These are phyloP conservation scores for Meloidogyne chitwoodi DNA, from an alignment of 1,140 invertebrate genomes.

Conservation along the genomic window DNA sequence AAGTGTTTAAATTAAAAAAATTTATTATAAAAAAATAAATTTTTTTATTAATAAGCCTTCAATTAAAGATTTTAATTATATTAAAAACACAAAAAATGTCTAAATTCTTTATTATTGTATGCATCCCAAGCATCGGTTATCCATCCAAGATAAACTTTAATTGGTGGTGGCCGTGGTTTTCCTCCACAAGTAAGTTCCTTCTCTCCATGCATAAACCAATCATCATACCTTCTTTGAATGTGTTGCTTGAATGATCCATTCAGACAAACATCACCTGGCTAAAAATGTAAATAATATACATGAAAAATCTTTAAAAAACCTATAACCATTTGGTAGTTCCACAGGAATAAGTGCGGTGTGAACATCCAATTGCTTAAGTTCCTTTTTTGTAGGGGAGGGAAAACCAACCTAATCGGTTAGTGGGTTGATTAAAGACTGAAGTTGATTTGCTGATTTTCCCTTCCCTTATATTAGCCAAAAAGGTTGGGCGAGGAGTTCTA, in stretches of 20 bases:
- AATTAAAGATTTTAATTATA: too few species aligned
- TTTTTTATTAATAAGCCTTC: too few species aligned
- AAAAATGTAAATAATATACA: not conserved
- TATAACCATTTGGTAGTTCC: not conserved
- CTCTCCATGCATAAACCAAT: not conserved
- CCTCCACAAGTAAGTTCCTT: not conserved
- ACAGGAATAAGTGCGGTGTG: not conserved
- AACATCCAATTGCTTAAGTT: not conserved
- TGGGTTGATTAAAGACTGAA: too few species aligned
- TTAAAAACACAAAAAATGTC: too few species aligned
- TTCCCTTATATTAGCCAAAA: too few species aligned
- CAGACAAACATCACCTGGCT: not conserved
- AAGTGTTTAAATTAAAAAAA: too few species aligned
- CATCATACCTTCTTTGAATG: not conserved
- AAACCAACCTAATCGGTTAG: not conserved
- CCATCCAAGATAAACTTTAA: not conserved
- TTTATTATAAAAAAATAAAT: too few species aligned
- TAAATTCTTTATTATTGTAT: too few species aligned
- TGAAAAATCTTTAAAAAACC: not conserved
- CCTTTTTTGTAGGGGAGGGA: not conserved
- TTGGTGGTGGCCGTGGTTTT: not conserved
- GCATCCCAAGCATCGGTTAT: not conserved
- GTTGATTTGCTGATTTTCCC: too few species aligned
- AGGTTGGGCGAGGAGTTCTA: too few species aligned
- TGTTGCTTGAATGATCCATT: not conserved